phyloP scores from a whole-genome alignment of 2,888 invertebrate genomes.

The Scaptomyza tumidula region DNA sequence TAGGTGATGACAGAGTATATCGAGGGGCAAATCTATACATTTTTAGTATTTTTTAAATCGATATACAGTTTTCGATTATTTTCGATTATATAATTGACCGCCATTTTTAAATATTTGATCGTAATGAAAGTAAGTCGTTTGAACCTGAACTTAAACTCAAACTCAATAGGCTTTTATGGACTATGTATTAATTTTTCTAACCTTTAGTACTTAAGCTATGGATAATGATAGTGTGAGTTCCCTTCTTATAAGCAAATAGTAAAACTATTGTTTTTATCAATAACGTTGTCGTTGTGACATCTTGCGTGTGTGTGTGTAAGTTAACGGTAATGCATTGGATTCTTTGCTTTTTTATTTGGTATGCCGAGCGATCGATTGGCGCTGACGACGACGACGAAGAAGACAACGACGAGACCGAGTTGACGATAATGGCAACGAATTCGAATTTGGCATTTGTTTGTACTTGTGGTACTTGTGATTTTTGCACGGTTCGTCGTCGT shows the following conservation, averaged over 20 bases:
- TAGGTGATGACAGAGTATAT: not conserved
- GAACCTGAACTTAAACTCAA: too few species aligned
- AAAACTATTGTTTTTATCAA: not conserved
- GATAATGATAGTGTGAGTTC: too few species aligned
- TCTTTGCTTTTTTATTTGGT: slow-evolving; percentile 16
- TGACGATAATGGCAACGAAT: slow-evolving; percentile 11
- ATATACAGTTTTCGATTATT: not conserved
- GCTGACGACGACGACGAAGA: slow-evolving; percentile 5
- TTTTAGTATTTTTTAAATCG: not conserved
- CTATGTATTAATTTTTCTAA: too few species aligned
- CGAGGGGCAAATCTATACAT: not conserved
- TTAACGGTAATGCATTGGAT: slow-evolving; percentile 13
- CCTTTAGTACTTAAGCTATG: too few species aligned
- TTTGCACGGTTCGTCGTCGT: slow-evolving; percentile 44
- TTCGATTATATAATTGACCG: not conserved
- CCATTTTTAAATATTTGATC: not conserved
- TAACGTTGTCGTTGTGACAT: slow-evolving; percentile 4
- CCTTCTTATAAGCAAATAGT: too few species aligned
- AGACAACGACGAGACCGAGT: slow-evolving; percentile 19
- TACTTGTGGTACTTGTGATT: not conserved
- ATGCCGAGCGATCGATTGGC: slow-evolving; percentile 58
- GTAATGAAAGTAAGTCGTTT: not conserved
- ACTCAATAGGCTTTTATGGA: too few species aligned
- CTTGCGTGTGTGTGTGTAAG: slow-evolving; percentile 22
- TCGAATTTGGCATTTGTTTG: slow-evolving; percentile 61